These are phyloP conservation scores for Pristionchus arcanus DNA, from an alignment of 2,888 invertebrate genomes.

Conservation along the genomic window DNA sequence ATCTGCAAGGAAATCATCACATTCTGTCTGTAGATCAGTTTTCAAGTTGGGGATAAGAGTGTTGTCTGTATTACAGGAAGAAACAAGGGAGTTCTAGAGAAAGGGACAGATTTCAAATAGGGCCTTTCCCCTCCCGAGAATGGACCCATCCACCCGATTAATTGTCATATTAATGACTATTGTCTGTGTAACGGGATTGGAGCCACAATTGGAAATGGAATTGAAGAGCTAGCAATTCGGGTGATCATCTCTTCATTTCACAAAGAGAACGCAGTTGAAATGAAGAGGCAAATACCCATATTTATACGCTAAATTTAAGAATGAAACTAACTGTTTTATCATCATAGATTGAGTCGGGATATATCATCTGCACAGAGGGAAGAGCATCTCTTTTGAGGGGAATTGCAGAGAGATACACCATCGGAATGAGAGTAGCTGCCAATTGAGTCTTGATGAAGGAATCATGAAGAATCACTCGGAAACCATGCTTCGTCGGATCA, in stretches of 20 bases:
- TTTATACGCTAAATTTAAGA: not conserved
- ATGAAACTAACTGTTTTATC: constrained; percentile 51
- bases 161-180: constrained; percentile 9
- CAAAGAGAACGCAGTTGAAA: too few relatives aligned
- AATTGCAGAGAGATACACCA: constrained; percentile 71
- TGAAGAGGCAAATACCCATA: too few relatives aligned
- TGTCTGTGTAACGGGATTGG: not conserved
- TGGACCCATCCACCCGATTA: constrained; percentile 22
- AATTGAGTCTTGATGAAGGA: constrained; percentile 67
- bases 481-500: constrained; percentile 72
- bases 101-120: constrained; percentile 22
- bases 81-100: constrained; percentile 29
- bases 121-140: constrained; percentile 10
- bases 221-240: too few relatives aligned
- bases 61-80: constrained; percentile 33
- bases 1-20: constrained; percentile 51
- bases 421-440: constrained; percentile 67
- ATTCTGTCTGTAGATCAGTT: not conserved
- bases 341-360: constrained; percentile 56
- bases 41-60: not conserved
- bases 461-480: constrained; percentile 70
- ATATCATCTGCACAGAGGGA: constrained; percentile 50
- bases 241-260: too few relatives aligned
- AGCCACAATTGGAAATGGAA: not conserved
- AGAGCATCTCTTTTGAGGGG: constrained; percentile 63